Base-by-base conservation (phyloP, 2,797 vertebrate species). In the Mycteria americana region DNA sequence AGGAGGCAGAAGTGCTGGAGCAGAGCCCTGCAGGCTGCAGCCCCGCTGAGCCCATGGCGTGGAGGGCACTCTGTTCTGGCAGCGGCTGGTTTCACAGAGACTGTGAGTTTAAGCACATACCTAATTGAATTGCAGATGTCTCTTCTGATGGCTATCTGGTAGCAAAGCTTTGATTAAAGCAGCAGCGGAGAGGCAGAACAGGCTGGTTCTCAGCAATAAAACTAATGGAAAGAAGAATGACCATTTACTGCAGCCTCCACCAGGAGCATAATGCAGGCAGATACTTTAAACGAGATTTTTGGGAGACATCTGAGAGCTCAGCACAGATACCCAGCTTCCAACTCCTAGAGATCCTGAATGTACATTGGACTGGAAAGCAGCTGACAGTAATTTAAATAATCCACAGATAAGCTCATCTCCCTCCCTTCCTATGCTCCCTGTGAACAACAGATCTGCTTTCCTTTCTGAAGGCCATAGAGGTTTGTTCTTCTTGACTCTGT, bases 61-160 rank as follows among this genome's bases (percentile, higher is more conserved):
- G 28, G 76, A 93, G 74, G 72, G n/a, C 73, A 75, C 46, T 4
- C 41, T 45, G 46, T 27, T 87, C 92, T 43, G 33, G 81, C 92
- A 89, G 57, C 0, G 0, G 60, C 68, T 1, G 1, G 84, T 64
- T 85, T 45, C 60, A 15, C 25, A n/a, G 78, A 84, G 85, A 84
- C 76, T 35, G 0, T 19, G 87, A 92, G 87, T 88, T 89, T 84
- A 78, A 88, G 85, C 92, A 89, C 91, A 93, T 72, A 88, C 54
- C 89, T 95, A 91, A 95, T 95, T 94, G 94, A 97, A 96, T 93
- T 96, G 95, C 96, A 97, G 94, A 96, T 97, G 85, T 75, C 92
- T 92, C 79, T 91, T 84, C 89, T 67, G 93, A 95, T 91, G 91
- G 92, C 87, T 96, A 94, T 96, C 93, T 89, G 85, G 72, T 37